A percentile compares a stretch with the other conserved stretches of the same genome.
Conservation (phyloP, 2,113 vertebrate genomes). For the Myodes glareolus region DNA sequence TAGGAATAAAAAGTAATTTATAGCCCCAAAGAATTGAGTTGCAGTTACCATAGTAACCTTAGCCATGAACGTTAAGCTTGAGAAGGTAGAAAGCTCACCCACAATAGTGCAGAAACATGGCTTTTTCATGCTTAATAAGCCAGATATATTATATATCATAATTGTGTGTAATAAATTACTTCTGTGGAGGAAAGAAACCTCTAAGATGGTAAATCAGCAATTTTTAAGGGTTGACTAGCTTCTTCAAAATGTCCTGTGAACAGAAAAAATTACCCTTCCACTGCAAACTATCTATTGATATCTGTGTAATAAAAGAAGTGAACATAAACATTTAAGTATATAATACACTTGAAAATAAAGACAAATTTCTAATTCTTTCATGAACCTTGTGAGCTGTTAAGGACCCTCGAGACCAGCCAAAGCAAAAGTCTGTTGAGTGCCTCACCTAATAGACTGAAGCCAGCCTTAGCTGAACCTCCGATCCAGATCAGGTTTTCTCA, state of each 20-base stretch:
- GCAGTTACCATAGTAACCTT: conserved; percentile 70
- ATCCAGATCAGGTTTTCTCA: conserved; percentile 35
- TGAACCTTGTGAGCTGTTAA: conserved; percentile 21
- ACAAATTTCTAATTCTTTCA: conserved; percentile 67
- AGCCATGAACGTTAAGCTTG: conserved; percentile 53
- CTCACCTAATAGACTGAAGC: background rate
- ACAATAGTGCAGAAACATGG: conserved; percentile 43
- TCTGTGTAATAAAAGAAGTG: conserved; percentile 55
- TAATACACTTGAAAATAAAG: conserved; percentile 60
- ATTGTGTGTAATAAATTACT: conserved; percentile 70
- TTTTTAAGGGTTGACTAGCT: conserved; percentile 67
- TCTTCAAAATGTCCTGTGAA: conserved; percentile 65
- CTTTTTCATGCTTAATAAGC: conserved; percentile 72
- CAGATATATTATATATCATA: conserved; percentile 68
- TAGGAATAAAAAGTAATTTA: conserved; percentile 71
- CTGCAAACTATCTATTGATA: conserved; percentile 46
- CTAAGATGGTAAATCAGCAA: conserved; percentile 67
- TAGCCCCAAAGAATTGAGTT: conserved; percentile 62
- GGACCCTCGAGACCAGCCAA: conserved; percentile 1
- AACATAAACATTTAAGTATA: conserved; percentile 65
- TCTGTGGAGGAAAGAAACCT: conserved; percentile 54
- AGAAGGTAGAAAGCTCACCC: conserved; percentile 50
- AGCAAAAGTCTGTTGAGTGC: background rate
- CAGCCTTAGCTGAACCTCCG: background rate
- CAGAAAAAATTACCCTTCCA: conserved; percentile 56